Evolutionary conservation across 2,888 invertebrate genomes (phyloP).

Genomic region (Drosophila bunnanda): DNA sequence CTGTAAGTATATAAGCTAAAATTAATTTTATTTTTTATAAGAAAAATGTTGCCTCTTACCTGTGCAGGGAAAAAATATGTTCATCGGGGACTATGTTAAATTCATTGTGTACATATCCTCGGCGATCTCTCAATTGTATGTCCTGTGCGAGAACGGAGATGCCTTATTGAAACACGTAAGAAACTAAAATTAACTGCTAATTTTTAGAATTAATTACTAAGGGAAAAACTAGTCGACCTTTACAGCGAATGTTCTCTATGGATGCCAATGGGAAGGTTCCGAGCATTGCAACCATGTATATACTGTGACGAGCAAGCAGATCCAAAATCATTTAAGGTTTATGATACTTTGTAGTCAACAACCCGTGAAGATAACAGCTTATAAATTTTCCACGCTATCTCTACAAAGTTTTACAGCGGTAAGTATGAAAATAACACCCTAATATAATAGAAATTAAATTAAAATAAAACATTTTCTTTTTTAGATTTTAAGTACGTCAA

Average conservation of each 20-base stretch:
- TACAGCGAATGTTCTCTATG: constrained; percentile 79
- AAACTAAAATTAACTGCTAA: background rate
- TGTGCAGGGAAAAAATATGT: constrained; percentile 77
- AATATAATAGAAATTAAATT: background rate
- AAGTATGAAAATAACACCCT: constrained; percentile 4
- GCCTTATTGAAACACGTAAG: constrained; percentile 83
- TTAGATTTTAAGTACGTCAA: constrained; percentile 83
- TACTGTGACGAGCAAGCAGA: constrained; percentile 55
- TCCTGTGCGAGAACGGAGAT: constrained; percentile 83
- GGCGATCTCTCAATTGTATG: constrained; percentile 81
- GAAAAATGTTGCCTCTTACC: background rate
- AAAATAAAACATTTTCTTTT: background rate
- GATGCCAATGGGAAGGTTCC: constrained; percentile 81
- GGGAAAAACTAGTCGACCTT: constrained; percentile 65
- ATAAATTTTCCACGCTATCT: constrained; percentile 83
- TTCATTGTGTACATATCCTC: constrained; percentile 83
- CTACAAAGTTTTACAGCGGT: constrained; percentile 83
- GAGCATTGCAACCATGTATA: background rate
- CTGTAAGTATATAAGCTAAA: constrained; percentile 59
- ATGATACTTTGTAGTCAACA: constrained; percentile 83
- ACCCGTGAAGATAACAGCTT: constrained; percentile 82
- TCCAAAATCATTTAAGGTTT: constrained; percentile 73
- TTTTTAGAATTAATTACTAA: too few species aligned
- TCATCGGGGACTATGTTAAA: constrained; percentile 82
- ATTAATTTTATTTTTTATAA: background rate